Conservation (phyloP, 2,888 invertebrate genomes). For the Lampropteryx suffumata region DNA sequence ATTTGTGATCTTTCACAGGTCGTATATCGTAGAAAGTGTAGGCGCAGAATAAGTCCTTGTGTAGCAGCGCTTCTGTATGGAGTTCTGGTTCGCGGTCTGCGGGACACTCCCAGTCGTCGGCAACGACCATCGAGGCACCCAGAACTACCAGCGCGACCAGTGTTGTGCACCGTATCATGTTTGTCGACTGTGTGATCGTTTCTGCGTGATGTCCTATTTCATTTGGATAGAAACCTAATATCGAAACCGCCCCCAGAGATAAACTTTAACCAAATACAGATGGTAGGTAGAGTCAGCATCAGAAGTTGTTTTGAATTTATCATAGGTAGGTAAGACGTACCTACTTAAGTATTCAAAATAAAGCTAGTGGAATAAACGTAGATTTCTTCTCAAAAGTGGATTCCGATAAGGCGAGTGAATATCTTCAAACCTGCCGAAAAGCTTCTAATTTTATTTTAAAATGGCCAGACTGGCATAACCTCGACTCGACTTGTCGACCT, state of each 20-base stretch:
- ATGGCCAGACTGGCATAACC: too few relatives aligned
- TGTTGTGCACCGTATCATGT: constrained; percentile 44
- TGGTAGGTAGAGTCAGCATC: constrained; percentile 16
- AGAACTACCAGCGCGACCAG: constrained; percentile 36
- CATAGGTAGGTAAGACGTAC: too few relatives aligned
- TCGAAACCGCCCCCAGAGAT: constrained; percentile 63
- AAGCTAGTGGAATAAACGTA: too few relatives aligned
- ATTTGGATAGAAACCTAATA: constrained; percentile 46
- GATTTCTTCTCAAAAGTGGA: too few relatives aligned
- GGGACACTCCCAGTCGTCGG: constrained; percentile 45
- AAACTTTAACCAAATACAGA: constrained; percentile 31
- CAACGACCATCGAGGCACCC: constrained; percentile 26
- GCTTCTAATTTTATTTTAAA: too few relatives aligned
- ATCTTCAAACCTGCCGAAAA: too few relatives aligned
- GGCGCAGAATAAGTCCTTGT: constrained; percentile 79
- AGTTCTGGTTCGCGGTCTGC: constrained; percentile 43
- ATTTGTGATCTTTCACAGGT: constrained; percentile 79
- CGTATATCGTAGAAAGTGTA: constrained; percentile 77
- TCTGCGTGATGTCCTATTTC: constrained; percentile 17
- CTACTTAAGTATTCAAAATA: too few relatives aligned
- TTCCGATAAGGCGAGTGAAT: too few relatives aligned
- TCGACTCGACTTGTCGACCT: too few relatives aligned
- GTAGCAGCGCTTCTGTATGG: constrained; percentile 69
- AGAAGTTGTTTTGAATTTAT: too few relatives aligned
- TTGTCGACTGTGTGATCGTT: constrained; percentile 37